Evolutionary conservation across 2,797 vertebrate genomes (phyloP).

Genomic region (Chelonia mydas): DNA sequence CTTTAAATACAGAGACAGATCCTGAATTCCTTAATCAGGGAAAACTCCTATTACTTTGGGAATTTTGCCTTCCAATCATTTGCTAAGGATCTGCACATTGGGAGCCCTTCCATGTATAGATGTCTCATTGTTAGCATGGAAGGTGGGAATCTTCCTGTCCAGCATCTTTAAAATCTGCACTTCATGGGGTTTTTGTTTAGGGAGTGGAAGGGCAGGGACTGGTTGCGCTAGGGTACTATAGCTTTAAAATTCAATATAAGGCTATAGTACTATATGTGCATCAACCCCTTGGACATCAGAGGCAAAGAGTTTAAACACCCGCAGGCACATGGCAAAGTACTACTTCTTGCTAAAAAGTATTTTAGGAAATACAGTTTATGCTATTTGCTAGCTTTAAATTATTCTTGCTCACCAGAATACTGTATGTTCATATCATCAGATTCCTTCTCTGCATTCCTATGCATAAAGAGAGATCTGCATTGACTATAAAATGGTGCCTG

Average conservation of each 20-base stretch:
- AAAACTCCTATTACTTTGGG: background rate
- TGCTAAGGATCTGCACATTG: background rate
- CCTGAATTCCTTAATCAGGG: background rate
- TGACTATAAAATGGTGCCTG: background rate
- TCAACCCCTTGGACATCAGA: background rate
- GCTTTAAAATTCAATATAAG: background rate
- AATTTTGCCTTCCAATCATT: background rate
- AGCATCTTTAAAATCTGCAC: background rate
- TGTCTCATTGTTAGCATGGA: background rate
- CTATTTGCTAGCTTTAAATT: background rate
- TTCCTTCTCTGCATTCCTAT: background rate
- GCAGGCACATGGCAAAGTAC: background rate
- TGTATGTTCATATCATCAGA: background rate
- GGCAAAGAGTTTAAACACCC: background rate
- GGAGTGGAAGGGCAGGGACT: background rate
- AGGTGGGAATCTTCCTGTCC: background rate
- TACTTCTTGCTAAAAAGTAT: background rate
- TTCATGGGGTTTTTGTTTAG: background rate
- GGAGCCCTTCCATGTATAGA: rapidly evolving
- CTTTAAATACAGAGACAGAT: background rate
- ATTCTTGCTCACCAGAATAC: background rate
- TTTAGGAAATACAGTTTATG: background rate
- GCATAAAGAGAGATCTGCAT: background rate
- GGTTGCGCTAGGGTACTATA: background rate
- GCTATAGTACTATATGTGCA: background rate